Percentiles rank a stretch among this genome's conserved stretches.
Evolutionary conservation across 2,113 vertebrate species (phyloP).

Genomic region (Chauna torquata): DNA sequence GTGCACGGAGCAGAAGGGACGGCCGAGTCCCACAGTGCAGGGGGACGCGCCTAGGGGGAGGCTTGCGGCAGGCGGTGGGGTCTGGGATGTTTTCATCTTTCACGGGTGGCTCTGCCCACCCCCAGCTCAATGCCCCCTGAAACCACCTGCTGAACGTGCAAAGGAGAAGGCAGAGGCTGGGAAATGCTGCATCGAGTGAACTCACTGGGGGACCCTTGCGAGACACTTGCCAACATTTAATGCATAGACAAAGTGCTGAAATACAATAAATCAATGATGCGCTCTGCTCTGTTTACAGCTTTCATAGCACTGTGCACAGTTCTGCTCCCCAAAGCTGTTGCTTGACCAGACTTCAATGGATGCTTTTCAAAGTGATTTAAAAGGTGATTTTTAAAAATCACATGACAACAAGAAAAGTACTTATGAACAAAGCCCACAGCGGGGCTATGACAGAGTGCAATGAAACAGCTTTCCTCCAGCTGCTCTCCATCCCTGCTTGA

Average conservation of each 20-base stretch:
- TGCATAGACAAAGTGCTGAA: neutral
- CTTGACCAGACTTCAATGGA: neutral
- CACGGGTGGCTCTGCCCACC: accelerated
- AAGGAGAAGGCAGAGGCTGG: neutral
- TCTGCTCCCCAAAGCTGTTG: neutral
- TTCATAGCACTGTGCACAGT: accelerated
- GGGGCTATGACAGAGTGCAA: neutral
- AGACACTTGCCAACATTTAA: accelerated
- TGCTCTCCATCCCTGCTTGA: accelerated
- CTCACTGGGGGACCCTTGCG: accelerated
- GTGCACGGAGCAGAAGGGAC: neutral
- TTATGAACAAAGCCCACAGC: neutral
- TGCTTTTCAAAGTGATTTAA: neutral
- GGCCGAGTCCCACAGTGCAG: too few relatives aligned
- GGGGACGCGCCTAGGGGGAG: too few relatives aligned
- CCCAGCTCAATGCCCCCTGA: accelerated
- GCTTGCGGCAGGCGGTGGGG: neutral
- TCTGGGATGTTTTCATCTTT: neutral
- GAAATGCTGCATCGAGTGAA: neutral
- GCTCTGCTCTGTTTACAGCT: neutral
- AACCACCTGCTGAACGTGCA: accelerated
- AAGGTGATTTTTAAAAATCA: neutral
- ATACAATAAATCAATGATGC: neutral
- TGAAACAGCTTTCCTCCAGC: neutral
- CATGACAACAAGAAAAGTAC: neutral